These are phyloP conservation scores for Macrocentrus cingulum DNA, from an alignment of 1,140 invertebrate species.

Conservation along the genomic window DNA sequence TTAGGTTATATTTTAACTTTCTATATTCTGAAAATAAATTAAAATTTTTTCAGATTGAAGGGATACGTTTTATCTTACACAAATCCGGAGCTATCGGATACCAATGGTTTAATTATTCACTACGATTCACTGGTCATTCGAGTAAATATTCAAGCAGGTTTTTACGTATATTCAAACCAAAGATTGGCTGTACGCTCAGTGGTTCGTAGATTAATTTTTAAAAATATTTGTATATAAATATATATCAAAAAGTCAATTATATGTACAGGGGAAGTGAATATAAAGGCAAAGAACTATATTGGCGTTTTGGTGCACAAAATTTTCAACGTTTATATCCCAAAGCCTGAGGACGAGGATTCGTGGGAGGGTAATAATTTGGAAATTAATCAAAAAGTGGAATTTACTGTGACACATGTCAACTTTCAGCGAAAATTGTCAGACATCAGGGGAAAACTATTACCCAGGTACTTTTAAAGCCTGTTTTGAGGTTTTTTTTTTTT, in stretches of 20 bases:
- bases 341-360: slow-evolving; percentile 55
- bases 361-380: slow-evolving; percentile 62
- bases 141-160: slow-evolving; percentile 66
- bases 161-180: slow-evolving; percentile 67
- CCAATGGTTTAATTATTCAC: slow-evolving; percentile 58
- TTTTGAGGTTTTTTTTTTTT: too few relatives aligned
- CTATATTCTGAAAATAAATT: slow-evolving; percentile 6
- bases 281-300: slow-evolving; percentile 64
- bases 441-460: slow-evolving; percentile 60
- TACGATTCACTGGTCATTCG: slow-evolving; percentile 64
- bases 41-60: slow-evolving; percentile 53
- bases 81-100: slow-evolving; percentile 63
- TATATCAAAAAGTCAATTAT: too few relatives aligned
- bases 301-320: slow-evolving; percentile 66
- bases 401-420: slow-evolving; percentile 61
- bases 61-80: slow-evolving; percentile 67
- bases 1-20: slow-evolving; percentile 14
- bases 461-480: slow-evolving; percentile 45
- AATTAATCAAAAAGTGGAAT: slow-evolving; percentile 63
- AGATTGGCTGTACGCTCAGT: slow-evolving; percentile 49
- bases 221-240: too few relatives aligned
- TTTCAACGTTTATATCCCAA: slow-evolving; percentile 68
- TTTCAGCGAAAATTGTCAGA: slow-evolving; percentile 62
- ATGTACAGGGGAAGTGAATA: slow-evolving; percentile 63
- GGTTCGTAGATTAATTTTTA: slow-evolving; percentile 50